Evolutionary conservation across 2,113 vertebrate genomes (phyloP).

Genomic region (Hipposideros armiger): DNA sequence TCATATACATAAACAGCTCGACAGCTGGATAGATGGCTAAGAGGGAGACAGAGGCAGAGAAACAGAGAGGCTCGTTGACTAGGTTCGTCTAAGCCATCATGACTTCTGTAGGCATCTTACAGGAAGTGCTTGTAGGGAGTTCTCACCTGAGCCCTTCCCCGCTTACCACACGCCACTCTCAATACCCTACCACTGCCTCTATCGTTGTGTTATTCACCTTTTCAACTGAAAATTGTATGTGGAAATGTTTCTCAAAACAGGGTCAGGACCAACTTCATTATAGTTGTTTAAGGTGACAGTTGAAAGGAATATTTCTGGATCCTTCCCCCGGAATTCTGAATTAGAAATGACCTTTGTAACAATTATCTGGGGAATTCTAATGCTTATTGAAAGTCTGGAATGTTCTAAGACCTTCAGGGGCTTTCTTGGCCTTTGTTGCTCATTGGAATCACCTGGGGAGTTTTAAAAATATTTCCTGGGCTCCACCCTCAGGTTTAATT

Average conservation of each 20-base stretch:
- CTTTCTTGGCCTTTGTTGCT: background rate
- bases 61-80: fast-evolving
- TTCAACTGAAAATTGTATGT: background rate
- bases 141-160: background rate
- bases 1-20: background rate
- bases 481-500: background rate
- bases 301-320: background rate
- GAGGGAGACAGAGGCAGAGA: background rate
- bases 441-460: background rate
- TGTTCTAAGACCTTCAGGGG: background rate
- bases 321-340: background rate
- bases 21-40: background rate
- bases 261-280: fast-evolving
- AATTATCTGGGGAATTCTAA: background rate
- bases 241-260: background rate
- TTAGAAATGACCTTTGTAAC: background rate
- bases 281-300: fast-evolving
- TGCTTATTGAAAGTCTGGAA: background rate
- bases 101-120: background rate
- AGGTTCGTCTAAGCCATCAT: background rate
- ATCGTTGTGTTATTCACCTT: background rate
- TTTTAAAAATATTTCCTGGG: background rate
- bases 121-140: background rate
- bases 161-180: fast-evolving
- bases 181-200: fast-evolving